Base-by-base conservation (phyloP, 1,140 invertebrate genomes). In the Penaeus chinensis region DNA sequence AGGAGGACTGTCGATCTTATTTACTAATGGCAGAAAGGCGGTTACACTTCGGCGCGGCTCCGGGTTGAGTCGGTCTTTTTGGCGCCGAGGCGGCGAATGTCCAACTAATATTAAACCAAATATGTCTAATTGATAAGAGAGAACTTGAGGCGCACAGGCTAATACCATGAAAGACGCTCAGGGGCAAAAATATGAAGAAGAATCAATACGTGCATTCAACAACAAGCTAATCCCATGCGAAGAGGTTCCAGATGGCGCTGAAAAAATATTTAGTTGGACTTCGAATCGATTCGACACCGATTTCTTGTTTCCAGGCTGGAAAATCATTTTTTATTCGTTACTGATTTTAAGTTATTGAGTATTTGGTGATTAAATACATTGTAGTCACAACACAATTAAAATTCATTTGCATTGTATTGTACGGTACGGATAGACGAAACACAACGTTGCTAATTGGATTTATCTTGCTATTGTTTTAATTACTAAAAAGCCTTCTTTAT, bases 181-280 rank as follows among this genome's bases (percentile, higher is more conserved):
- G 65, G 37, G 47, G 16, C 60, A 82, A 82, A 82, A 77, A 77
- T 82, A 74, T 79, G 22, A 24, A 60, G 81, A 76, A 77, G 86
- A 87, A 83, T 87, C 86, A 87, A 87, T 87, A 87, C 79, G 86
- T 87, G 86, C 86, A 87, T 87, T 87, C 80, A 87, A 87, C 86
- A 87, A 83, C 86, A 87, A 83, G 86, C 86, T 87, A 87, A 87
- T 87, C 86, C 86, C 37, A 66, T 66, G 47, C 77, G 32, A 78
- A 62, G 76, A 54, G 82, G 54, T 66, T 62, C 54, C 82, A 84
- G 66, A 61, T 71, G 37, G 54, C 42, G 60, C 24, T 42, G 82
- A 69, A 84, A 83, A 84, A 47, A 71, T 65, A 84, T 84, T 84
- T 61, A 27, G 82, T 74, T n/a, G 69, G 54, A 54, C 54, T 54